Evolutionary conservation across 2,888 invertebrate species (phyloP).

Genomic region (Bugulina stolonifera): DNA sequence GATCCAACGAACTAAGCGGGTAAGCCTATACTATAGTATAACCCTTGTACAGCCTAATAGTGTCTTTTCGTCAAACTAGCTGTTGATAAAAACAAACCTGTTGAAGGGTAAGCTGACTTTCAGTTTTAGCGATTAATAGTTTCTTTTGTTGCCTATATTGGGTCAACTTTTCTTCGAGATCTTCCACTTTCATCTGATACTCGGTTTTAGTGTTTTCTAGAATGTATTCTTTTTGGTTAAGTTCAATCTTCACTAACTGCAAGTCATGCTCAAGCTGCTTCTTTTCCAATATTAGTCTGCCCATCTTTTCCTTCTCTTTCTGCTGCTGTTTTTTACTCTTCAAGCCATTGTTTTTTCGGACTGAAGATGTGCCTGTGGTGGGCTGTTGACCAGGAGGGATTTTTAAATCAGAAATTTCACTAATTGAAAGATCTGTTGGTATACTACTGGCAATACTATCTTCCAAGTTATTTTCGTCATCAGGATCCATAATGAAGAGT

Average conservation of each 20-base stretch:
- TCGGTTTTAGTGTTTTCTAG: constrained; percentile 52
- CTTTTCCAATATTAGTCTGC: constrained; percentile 47
- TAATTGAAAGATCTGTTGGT: constrained; percentile 19
- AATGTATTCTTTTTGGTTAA: constrained; percentile 49
- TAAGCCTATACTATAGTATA: too few relatives aligned
- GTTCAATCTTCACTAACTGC: constrained; percentile 51
- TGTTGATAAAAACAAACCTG: constrained; percentile 19
- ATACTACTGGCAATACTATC: constrained; percentile 20
- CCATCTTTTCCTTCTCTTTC: constrained; percentile 37
- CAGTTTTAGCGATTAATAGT: constrained; percentile 45
- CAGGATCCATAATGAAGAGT: neutral
- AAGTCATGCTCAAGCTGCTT: constrained; percentile 52
- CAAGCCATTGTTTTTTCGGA: neutral
- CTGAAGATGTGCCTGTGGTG: neutral
- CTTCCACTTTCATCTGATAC: constrained; percentile 46
- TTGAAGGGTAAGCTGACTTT: constrained; percentile 42
- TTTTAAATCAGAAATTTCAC: constrained; percentile 15
- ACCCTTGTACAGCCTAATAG: too few relatives aligned
- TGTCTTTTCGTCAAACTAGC: too few relatives aligned
- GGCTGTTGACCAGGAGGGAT: too few relatives aligned
- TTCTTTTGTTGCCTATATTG: constrained; percentile 51
- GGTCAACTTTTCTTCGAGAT: constrained; percentile 50
- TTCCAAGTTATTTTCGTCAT: neutral
- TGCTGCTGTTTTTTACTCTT: constrained; percentile 12
- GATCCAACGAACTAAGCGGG: too few relatives aligned